phyloP scores from a whole-genome alignment of 1,140 invertebrate species.

The Littorina saxatilis region DNA sequence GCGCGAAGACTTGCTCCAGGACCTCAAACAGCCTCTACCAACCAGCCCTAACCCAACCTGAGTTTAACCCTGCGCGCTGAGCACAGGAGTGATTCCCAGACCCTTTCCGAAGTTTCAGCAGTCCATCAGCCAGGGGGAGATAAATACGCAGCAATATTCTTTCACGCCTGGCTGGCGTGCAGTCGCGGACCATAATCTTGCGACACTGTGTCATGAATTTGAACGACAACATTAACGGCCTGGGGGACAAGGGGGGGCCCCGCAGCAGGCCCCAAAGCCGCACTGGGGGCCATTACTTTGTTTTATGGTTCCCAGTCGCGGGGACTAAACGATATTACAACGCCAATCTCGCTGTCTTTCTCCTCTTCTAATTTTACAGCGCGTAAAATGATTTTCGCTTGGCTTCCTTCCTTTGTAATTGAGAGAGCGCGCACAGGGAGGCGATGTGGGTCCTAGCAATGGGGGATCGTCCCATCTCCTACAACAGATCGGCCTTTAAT shows the following conservation, averaged over 20 bases:
- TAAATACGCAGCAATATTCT: conserved; percentile 38
- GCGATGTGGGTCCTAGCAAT: conserved; percentile 26
- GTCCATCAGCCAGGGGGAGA: conserved; percentile 33
- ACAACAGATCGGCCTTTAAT: conserved; percentile 38
- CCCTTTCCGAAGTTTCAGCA: not conserved
- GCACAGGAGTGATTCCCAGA: too few species aligned
- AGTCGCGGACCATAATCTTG: conserved; percentile 33
- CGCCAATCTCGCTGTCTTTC: conserved; percentile 40
- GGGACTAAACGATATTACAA: conserved; percentile 40
- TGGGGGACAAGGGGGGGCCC: conserved; percentile 31
- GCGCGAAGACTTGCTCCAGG: not conserved
- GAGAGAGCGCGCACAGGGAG: conserved; percentile 29
- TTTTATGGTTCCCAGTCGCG: conserved; percentile 31
- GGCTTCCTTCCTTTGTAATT: conserved; percentile 39
- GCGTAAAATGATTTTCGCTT: conserved; percentile 43
- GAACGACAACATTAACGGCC: conserved; percentile 41
- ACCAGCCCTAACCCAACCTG: too few species aligned
- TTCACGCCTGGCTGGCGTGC: conserved; percentile 28
- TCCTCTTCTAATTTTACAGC: conserved; percentile 38
- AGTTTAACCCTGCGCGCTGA: not conserved
- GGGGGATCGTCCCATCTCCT: not conserved
- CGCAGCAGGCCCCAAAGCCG: conserved; percentile 35
- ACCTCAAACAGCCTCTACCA: too few species aligned
- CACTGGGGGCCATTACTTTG: conserved; percentile 39
- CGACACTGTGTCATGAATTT: conserved; percentile 35